Percentiles rank a stretch among this genome's conserved stretches.
Conservation (phyloP, 2,888 invertebrate genomes). For the Odontothrips loti region DNA sequence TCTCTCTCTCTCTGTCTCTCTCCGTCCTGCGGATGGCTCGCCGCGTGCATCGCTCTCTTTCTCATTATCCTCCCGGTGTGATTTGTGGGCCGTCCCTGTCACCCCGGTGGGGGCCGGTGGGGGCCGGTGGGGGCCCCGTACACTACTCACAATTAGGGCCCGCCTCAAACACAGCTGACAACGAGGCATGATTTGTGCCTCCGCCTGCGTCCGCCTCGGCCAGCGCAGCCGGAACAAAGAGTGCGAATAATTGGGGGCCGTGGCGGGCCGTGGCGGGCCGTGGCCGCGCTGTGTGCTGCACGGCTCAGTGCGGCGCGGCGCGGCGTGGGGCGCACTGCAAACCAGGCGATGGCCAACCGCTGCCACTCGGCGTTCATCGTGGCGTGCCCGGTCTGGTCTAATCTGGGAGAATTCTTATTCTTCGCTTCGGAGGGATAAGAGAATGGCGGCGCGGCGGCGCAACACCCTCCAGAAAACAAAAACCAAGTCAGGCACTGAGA, state of each 20-base stretch:
- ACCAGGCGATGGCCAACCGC: too few species aligned
- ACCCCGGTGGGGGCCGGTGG: neutral
- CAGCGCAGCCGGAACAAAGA: neutral
- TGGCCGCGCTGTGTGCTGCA: neutral
- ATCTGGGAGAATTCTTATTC: too few species aligned
- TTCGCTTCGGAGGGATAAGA: too few species aligned
- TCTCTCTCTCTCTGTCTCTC: neutral
- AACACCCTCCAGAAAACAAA: too few species aligned
- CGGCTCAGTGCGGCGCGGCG: neutral
- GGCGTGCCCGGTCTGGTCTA: too few species aligned
- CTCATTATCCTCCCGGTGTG: neutral
- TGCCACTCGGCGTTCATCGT: too few species aligned
- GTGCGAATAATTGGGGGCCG: slow-evolving; percentile 13
- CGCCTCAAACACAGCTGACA: slow-evolving; percentile 16
- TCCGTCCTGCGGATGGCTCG: neutral
- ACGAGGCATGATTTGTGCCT: slow-evolving; percentile 1
- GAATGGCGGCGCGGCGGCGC: too few species aligned
- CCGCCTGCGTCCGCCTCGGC: neutral
- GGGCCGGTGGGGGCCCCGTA: neutral
- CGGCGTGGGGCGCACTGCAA: too few species aligned
- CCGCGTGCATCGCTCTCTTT: neutral
- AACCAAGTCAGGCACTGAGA: too few species aligned
- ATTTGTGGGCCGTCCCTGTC: slow-evolving; percentile 9
- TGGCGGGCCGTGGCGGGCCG: neutral
- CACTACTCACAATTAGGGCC: slow-evolving; percentile 15